Conservation (phyloP, 2,888 invertebrate species). For the Yponomeuta cagnagella region DNA sequence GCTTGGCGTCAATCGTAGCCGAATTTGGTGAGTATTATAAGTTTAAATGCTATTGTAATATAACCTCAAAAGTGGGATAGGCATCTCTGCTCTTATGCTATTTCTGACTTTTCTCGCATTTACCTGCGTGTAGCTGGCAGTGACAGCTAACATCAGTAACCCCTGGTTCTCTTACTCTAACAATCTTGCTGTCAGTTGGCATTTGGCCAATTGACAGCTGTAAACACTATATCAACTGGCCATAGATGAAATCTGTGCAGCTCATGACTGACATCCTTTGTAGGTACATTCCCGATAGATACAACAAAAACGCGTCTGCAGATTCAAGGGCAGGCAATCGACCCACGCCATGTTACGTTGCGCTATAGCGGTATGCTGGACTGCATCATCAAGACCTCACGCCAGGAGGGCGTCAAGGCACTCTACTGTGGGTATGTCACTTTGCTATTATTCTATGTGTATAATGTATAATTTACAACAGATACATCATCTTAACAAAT, state of each 20-base stretch:
- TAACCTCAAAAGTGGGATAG: slow-evolving; percentile 16
- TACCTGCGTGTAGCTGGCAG: too few species aligned
- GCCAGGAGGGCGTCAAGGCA: slow-evolving; percentile 89
- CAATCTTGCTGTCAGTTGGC: too few species aligned
- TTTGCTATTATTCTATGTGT: not conserved
- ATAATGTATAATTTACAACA: not conserved
- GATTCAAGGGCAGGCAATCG: slow-evolving; percentile 93
- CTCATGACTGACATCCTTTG: too few species aligned
- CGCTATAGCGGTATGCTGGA: slow-evolving; percentile 95
- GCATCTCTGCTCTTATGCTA: not conserved
- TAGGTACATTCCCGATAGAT: slow-evolving; percentile 97
- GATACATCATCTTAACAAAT: not conserved
- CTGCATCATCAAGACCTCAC: slow-evolving; percentile 89
- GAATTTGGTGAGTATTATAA: slow-evolving; percentile 85
- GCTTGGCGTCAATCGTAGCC: slow-evolving; percentile 93
- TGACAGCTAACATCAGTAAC: too few species aligned
- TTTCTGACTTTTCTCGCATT: not conserved
- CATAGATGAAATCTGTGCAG: too few species aligned
- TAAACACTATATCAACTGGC: too few species aligned
- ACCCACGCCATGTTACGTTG: slow-evolving; percentile 82
- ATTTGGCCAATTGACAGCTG: too few species aligned
- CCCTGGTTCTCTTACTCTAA: too few species aligned
- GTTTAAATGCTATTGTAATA: slow-evolving; percentile 18
- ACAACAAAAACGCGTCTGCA: slow-evolving; percentile 96
- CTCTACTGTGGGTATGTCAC: slow-evolving; percentile 80